Base-by-base conservation (phyloP, 2,113 vertebrate genomes). In the Ornithorhynchus anatinus region DNA sequence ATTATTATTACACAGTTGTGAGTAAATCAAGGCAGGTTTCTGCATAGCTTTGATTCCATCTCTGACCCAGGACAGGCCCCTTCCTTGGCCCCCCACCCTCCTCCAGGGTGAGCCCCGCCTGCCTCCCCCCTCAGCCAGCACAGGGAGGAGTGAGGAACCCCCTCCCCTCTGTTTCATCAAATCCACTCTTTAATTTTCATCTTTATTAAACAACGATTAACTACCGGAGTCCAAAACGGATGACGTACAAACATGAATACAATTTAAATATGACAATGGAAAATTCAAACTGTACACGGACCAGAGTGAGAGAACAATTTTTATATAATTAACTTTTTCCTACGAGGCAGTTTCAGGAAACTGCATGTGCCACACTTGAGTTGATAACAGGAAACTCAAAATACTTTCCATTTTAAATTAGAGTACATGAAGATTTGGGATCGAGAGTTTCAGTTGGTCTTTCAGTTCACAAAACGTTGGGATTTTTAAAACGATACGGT, bases 221-320 rank as follows among this genome's bases (percentile, higher is more conserved):
- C 71, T 62, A 84, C 81, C 69, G 77, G 71, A 84, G 72, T 78
- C 79, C 61, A 82, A 83, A 83, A 75, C 3, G 76, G 81, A 88
- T 51, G 77, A 78, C 61, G 27, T 53, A 85, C 63, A 76, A 47
- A 85, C 67, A 64, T 36, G 60, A 54, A 85, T 66, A 85, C 36
- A 85, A 74, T 72, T 91, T 90, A 89, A 90, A 86, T 79, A 83
- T 58, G 77, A 84, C 69, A 75, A 79, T 86, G 69, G 80, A 77
- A 82, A 58, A 84, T 35, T 8, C 51, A 35, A 88, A 89, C 69
- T 92, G 89, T 92, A 84, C 86, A 93, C 90, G 90, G 6, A 61
- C 84, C 40, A 75, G 27, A 53, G 81, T 32, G 51, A 60, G 60
- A 70, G 47, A 65, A 84, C 75, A 29, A 72, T 67, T 85, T 77